Percentiles rank a stretch among this genome's conserved stretches.
phyloP scores from a whole-genome alignment of 1,140 invertebrate species.

The Hylaeus anthracinus region DNA sequence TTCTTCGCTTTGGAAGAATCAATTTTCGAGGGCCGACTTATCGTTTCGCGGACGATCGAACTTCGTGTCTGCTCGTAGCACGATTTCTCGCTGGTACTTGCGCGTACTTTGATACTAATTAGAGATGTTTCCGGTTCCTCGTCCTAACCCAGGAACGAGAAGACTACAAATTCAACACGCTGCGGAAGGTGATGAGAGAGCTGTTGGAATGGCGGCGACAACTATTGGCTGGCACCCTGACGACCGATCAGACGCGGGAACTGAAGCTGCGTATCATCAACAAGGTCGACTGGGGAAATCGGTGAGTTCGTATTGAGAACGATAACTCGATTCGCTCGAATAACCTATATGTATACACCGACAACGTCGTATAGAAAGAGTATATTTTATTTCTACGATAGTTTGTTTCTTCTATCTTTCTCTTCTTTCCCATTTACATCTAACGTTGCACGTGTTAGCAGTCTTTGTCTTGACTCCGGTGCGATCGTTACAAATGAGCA shows the following conservation, averaged over 20 bases:
- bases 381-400: constrained; percentile 32
- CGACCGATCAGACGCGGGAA: constrained; percentile 93
- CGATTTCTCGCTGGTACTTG: background rate
- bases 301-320: constrained; percentile 85
- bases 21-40: background rate
- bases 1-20: too few species aligned
- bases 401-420: background rate
- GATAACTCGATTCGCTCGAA: background rate
- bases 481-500: constrained; percentile 66
- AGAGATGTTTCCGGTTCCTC: background rate
- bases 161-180: constrained; percentile 89
- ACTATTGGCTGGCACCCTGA: constrained; percentile 92
- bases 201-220: constrained; percentile 91
- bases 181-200: constrained; percentile 94
- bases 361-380: constrained; percentile 25
- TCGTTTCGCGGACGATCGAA: background rate
- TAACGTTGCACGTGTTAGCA: constrained; percentile 70
- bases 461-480: constrained; percentile 71
- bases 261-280: constrained; percentile 92
- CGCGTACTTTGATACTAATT: background rate
- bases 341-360: background rate
- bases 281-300: constrained; percentile 97
- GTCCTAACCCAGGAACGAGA: constrained; percentile 85
- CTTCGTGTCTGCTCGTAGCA: background rate
- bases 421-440: constrained; percentile 22